Evolutionary conservation across 2,113 vertebrate genomes (phyloP), one percentile per base, ranked within the genome.

Genomic region (Asarcornis scutulata): DNA sequence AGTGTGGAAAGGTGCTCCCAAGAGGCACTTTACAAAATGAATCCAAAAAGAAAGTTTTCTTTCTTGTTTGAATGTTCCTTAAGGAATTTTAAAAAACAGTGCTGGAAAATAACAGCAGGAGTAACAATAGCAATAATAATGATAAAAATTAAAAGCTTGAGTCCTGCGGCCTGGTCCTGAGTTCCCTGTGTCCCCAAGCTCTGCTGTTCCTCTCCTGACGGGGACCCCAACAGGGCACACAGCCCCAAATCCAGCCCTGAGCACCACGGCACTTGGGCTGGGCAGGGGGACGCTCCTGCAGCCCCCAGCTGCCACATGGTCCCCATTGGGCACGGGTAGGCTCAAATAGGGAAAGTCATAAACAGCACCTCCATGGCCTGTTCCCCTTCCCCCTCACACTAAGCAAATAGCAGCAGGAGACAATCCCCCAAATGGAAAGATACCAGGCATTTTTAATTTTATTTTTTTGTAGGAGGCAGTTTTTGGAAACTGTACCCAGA

Each of bases 161-260:
- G 29, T 32, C 53, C 38, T 26, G 38, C 44, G 55, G 44, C 59
- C 40, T 88, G 50, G 40, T 20, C 81, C 32, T 31, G 18, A 15
- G 40, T 59, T 38, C 11, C 62, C 23, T 59, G 46, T 38, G 78
- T 23, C 18, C 0, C 0, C 72, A 36, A 0, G 0, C 7, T 40
- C 29, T 42, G 20, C 55, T 3, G 6, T 17, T 14, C 20, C 13
- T 67, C 42, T 60, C 46, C 17, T 18, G 64, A 21, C 25, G 38
- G 62, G 26, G 55, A 4, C 42, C 29, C 67, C 71, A 31, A 63
- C 17, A 60, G 34, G 63, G 32, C 12, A 32, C 44, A 55, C 48
- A 34, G 46, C 48, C 64, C 75, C n/a, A 38, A 3, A 7, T 59
- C 31, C 69, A 69, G 23, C 25, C 60, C 50, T 58, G 23, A 72